These are phyloP conservation scores for Neocrepidodera transversa DNA, from an alignment of 2,888 invertebrate genomes.

Conservation along the genomic window DNA sequence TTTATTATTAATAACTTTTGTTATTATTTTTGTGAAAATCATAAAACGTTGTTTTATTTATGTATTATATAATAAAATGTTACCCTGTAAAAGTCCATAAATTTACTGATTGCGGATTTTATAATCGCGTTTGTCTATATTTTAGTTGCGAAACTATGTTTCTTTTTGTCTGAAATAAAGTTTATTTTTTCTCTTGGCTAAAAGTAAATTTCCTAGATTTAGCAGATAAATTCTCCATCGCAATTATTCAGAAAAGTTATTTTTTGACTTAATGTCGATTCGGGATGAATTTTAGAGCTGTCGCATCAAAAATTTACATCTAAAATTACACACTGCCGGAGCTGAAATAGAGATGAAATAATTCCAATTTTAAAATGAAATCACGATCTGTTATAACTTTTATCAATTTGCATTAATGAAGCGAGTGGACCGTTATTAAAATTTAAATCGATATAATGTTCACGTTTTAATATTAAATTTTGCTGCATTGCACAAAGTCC, in stretches of 20 bases:
- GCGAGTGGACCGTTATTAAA: conserved; percentile 33
- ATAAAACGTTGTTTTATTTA: too few relatives aligned
- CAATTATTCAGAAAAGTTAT: conserved; percentile 4
- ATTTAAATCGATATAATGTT: conserved; percentile 34
- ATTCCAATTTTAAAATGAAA: conserved; percentile 30
- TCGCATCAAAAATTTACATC: conserved; percentile 18
- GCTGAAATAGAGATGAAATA: conserved; percentile 23
- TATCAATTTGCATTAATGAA: conserved; percentile 36
- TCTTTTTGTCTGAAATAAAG: too few relatives aligned
- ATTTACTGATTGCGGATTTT: too few relatives aligned
- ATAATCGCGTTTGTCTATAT: too few relatives aligned
- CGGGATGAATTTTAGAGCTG: conserved; percentile 13
- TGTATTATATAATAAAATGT: too few relatives aligned
- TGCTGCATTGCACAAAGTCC: conserved; percentile 30
- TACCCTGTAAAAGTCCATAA: too few relatives aligned
- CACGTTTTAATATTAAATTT: conserved; percentile 33
- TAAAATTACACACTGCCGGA: conserved; percentile 6
- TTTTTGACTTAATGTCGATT: conserved; percentile 8
- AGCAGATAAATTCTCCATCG: not conserved
- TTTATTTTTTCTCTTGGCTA: not conserved
- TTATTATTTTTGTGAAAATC: too few relatives aligned
- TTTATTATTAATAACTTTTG: too few relatives aligned
- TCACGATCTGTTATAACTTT: conserved; percentile 35
- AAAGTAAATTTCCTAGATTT: conserved; percentile 1
- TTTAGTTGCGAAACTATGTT: too few relatives aligned